Evolutionary conservation across 37 sponge, comb jelly and placozoan species (phyloP).

Genomic region (Diacarnus erythraeanus): DNA sequence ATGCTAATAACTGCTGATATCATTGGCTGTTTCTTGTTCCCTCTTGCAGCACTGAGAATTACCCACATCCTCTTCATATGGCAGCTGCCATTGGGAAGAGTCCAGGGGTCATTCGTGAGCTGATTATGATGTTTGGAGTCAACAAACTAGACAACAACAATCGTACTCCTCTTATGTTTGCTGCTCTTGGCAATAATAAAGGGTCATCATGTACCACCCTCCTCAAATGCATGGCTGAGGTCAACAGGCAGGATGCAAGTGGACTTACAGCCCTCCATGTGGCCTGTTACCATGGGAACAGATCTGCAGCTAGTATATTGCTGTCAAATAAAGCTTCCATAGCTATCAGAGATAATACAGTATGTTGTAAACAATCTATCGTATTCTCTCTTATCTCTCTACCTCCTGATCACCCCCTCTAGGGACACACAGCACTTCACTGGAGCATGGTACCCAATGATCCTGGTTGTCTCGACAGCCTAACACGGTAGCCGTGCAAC

Average conservation of each 20-base stretch:
- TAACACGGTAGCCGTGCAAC: slow-evolving; percentile 33
- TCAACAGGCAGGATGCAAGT: slow-evolving; percentile 46
- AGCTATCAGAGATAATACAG: slow-evolving; percentile 39
- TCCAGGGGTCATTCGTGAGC: slow-evolving; percentile 67
- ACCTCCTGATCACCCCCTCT: background rate
- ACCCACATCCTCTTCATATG: slow-evolving; percentile 78
- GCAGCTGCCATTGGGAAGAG: slow-evolving; percentile 70
- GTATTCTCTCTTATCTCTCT: background rate
- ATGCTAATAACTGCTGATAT: background rate
- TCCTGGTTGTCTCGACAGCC: slow-evolving; percentile 39
- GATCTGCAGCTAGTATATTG: slow-evolving; percentile 37
- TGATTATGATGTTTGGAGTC: slow-evolving; percentile 84
- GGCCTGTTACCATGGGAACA: slow-evolving; percentile 70
- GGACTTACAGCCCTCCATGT: slow-evolving; percentile 75
- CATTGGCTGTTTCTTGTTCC: background rate
- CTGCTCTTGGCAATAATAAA: slow-evolving; percentile 67
- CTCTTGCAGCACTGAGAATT: slow-evolving; percentile 38
- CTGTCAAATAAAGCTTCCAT: slow-evolving; percentile 42
- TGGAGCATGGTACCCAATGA: slow-evolving; percentile 48
- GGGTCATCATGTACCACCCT: slow-evolving; percentile 43
- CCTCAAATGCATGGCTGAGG: slow-evolving; percentile 54
- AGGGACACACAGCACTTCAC: slow-evolving; percentile 70
- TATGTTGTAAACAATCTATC: slow-evolving; percentile 10
- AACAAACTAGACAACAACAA: slow-evolving; percentile 50
- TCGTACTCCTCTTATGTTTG: slow-evolving; percentile 84